phyloP scores from a whole-genome alignment of 2,888 invertebrate species.

The Ephialtes manifestator region DNA sequence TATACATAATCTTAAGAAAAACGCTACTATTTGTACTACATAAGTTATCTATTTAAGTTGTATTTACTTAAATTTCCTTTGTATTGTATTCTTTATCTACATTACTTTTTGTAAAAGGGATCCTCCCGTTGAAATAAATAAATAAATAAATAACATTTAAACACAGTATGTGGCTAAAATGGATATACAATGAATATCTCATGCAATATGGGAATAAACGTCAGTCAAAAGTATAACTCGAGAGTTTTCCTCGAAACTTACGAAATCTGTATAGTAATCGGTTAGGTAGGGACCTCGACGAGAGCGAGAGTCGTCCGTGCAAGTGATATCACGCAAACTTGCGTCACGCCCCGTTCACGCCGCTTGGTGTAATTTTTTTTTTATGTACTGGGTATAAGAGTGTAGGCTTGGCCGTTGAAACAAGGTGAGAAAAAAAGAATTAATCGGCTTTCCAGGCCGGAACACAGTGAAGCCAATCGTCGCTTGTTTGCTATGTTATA shows the following conservation, averaged over 20 bases:
- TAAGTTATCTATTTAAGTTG: too few species aligned
- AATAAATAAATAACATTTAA: too few species aligned
- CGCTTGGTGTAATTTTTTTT: conserved; percentile 24
- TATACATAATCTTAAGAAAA: too few species aligned
- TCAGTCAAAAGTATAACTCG: not conserved
- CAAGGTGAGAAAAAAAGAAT: conserved; percentile 32
- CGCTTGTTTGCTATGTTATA: not conserved
- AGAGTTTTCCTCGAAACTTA: conserved; percentile 21
- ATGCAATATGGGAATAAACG: too few species aligned
- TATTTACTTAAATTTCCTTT: too few species aligned
- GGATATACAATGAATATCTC: too few species aligned
- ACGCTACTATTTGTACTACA: too few species aligned
- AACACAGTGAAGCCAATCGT: conserved; percentile 28
- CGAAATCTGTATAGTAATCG: conserved; percentile 25
- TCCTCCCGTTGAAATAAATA: too few species aligned
- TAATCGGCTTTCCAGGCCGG: conserved; percentile 37
- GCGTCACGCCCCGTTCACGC: conserved; percentile 41
- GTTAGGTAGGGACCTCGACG: conserved; percentile 26
- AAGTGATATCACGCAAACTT: conserved; percentile 46
- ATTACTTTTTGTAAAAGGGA: too few species aligned
- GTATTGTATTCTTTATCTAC: too few species aligned
- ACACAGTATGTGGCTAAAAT: too few species aligned
- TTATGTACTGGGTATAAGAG: conserved; percentile 13
- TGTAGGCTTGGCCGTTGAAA: conserved; percentile 3
- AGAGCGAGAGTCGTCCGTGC: conserved; percentile 38